Conservation (phyloP, 2,888 invertebrate genomes). For the Lumbricus terrestris region DNA sequence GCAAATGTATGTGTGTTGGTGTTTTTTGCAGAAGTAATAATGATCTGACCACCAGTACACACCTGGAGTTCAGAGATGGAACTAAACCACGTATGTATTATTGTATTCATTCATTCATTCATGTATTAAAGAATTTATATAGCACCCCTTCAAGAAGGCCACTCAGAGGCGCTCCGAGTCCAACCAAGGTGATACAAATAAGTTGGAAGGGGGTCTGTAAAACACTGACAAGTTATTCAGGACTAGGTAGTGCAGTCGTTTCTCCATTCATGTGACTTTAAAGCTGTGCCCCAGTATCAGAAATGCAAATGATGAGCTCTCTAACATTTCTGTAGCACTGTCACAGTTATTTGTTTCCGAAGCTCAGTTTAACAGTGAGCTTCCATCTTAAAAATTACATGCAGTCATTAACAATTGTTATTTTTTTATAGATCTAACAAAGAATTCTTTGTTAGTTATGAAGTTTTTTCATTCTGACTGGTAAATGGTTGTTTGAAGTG, state of each 20-base stretch:
- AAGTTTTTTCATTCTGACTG: not conserved
- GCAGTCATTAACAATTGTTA: no score
- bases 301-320: not conserved
- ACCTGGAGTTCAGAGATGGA: constrained; percentile 4
- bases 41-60: not conserved
- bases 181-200: no score
- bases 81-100: not conserved
- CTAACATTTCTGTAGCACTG: not conserved
- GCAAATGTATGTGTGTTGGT: not conserved
- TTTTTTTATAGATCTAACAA: no score
- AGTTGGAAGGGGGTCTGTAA: no score
- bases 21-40: not conserved
- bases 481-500: not conserved
- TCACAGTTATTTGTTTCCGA: not conserved
- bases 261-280: not conserved
- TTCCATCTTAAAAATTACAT: not conserved
- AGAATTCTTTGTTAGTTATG: not conserved
- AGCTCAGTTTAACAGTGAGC: not conserved
- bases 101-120: not conserved
- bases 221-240: no score
- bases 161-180: no score
- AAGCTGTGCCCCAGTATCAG: no score
- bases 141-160: no score
- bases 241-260: no score
- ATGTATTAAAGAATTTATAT: no score